phyloP scores from a whole-genome alignment of 1,140 invertebrate species.

The Zophobas morio region DNA sequence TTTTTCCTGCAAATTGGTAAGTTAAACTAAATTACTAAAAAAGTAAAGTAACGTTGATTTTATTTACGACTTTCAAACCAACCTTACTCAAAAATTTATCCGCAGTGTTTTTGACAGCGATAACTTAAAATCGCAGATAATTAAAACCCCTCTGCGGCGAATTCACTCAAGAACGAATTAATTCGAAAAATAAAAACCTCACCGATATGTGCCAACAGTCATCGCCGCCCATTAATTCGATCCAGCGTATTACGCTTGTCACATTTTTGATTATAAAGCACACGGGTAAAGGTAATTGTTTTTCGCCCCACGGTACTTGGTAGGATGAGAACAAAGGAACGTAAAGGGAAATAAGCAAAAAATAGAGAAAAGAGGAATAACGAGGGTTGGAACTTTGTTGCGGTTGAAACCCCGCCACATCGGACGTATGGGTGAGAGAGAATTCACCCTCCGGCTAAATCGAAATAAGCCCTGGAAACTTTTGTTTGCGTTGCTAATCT shows the following conservation, averaged over 20 bases:
- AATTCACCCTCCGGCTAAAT: conserved; percentile 19
- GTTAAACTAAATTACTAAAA: no score
- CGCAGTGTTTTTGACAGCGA: no score
- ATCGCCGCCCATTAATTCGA: conserved; percentile 20
- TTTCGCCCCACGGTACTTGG: conserved; percentile 37
- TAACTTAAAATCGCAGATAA: no score
- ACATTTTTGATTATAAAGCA: conserved; percentile 33
- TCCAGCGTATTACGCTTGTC: conserved; percentile 28
- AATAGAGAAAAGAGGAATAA: conserved; percentile 44
- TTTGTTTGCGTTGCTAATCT: conserved; percentile 39
- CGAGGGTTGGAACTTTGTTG: conserved; percentile 42
- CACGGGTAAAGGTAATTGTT: conserved; percentile 43
- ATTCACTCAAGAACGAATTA: conserved; percentile 3
- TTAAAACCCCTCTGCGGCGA: no score
- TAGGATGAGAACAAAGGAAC: conserved; percentile 44
- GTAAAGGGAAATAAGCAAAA: conserved; percentile 47
- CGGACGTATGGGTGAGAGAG: conserved; percentile 37
- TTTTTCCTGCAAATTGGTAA: no score
- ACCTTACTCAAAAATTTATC: no score
- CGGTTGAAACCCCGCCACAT: conserved; percentile 34
- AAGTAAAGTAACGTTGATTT: no score
- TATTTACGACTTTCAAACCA: no score
- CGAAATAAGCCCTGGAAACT: conserved; percentile 37
- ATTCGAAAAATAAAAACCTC: conserved; percentile 22
- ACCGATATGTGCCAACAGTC: background rate